phyloP scores from a whole-genome alignment of 2,888 invertebrate genomes.

The Gibbula magus region DNA sequence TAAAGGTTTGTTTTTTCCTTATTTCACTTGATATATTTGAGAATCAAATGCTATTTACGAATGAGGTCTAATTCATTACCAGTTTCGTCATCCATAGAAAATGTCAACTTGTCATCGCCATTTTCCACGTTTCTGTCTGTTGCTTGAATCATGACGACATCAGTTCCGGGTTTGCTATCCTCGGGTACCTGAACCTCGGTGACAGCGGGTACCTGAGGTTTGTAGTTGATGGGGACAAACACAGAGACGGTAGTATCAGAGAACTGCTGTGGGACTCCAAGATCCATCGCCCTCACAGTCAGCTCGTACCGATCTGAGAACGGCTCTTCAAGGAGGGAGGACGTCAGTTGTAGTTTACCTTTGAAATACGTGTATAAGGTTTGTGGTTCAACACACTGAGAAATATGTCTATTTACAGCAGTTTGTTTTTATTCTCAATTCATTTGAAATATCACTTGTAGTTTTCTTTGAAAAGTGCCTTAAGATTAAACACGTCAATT shows the following conservation, averaged over 20 bases:
- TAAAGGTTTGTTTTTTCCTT: too few relatives aligned
- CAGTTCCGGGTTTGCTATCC: not conserved
- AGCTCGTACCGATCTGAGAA: not conserved
- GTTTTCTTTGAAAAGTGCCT: too few relatives aligned
- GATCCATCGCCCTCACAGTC: not conserved
- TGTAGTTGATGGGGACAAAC: conserved; percentile 28
- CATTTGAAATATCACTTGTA: too few relatives aligned
- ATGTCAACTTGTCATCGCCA: not conserved
- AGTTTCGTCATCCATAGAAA: not conserved
- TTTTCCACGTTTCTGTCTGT: not conserved
- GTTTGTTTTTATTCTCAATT: too few relatives aligned
- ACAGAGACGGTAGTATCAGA: conserved; percentile 11
- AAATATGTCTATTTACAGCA: too few relatives aligned
- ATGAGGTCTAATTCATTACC: too few relatives aligned
- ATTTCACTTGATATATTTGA: too few relatives aligned
- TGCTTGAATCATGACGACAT: not conserved
- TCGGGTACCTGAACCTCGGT: not conserved
- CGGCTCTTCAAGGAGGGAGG: conserved; percentile 1
- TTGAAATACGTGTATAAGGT: too few relatives aligned
- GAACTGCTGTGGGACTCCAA: not conserved
- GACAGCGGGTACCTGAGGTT: not conserved
- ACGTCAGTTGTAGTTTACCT: not conserved
- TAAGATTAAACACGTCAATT: too few relatives aligned
- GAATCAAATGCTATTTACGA: too few relatives aligned
- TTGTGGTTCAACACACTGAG: too few relatives aligned